phyloP scores from a whole-genome alignment of 2,888 invertebrate genomes.

The Oscheius sp. region DNA sequence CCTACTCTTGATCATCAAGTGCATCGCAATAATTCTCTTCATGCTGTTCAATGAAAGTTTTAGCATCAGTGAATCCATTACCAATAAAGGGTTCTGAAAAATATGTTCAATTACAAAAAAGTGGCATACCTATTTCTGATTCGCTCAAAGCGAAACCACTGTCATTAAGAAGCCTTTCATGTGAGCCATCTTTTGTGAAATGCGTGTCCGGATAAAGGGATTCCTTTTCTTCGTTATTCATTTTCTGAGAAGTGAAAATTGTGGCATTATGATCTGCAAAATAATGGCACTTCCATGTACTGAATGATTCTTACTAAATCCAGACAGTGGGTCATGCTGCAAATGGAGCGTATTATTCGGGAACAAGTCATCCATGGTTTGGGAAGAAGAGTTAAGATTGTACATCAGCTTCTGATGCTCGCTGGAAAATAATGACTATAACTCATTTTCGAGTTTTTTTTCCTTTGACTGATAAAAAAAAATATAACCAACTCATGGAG shows the following conservation, averaged over 20 bases:
- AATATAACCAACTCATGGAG: constrained; percentile 8
- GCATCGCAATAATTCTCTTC: neutral
- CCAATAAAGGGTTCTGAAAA: neutral
- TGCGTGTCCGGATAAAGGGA: neutral
- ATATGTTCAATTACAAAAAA: neutral
- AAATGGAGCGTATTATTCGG: neutral
- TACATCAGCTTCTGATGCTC: neutral
- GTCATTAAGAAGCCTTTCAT: neutral
- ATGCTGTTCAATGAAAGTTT: neutral
- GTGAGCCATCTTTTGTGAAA: neutral
- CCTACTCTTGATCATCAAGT: neutral
- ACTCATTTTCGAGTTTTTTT: too few relatives aligned
- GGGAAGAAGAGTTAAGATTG: neutral
- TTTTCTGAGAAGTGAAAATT: neutral
- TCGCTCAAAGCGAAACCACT: neutral
- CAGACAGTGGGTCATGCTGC: neutral
- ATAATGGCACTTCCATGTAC: too few relatives aligned
- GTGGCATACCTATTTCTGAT: neutral
- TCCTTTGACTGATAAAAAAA: too few relatives aligned
- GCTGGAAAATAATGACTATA: neutral
- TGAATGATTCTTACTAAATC: neutral
- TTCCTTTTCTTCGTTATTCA: neutral
- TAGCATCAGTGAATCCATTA: neutral
- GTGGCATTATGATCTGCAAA: neutral
- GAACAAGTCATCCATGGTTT: neutral